Evolutionary conservation across 2,888 invertebrate genomes (phyloP), one percentile per base, ranked within the genome.

Genomic region (Netelia fuscicornis): DNA sequence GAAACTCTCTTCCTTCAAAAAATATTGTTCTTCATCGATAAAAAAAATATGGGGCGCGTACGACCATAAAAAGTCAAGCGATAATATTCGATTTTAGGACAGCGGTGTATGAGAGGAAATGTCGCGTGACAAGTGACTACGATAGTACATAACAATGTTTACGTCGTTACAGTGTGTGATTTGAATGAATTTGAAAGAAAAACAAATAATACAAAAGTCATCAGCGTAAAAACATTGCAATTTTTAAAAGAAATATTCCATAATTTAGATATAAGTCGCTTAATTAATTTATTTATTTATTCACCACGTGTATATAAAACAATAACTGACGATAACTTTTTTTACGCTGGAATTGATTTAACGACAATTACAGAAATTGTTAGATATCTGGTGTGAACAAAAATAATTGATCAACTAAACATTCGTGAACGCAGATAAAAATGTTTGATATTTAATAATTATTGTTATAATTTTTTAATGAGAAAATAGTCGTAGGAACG

Each of bases 51-150:
- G 42, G 56, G 11, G 20, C 20, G 48, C 48, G 23, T 20, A 20
- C 23, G 10, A 48, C 6, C 25, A 30, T 30, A 68, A 52, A 20
- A 23, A 67, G 25, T 30, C 30, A 30, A 5, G 30, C 30, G 30
- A 3, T 30, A 30, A 30, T 30, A 30, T 5, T 30, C 5, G 5
- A 30, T 30, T 30, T 30, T 30, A 30, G 30, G 5, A 30, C 30
- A 56, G 62, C n/a, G 13, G n/a, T 11, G 17, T 9, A 54, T 8
- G 44, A 60, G 60, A 60, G 44, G 2, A 44, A 64, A 58, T 48
- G 72, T 44, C 58, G 10, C 25, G 56, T 52, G 72, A 74, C 77
- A 68, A 83, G 72, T 78, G 83, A 67, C 30, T 42, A 25, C 44
- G 48, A 72, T 44, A 58, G 58, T 52, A 67, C 64, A 11, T 25